Conservation (phyloP, 1,140 invertebrate species). For the Drosophila nikananu region DNA sequence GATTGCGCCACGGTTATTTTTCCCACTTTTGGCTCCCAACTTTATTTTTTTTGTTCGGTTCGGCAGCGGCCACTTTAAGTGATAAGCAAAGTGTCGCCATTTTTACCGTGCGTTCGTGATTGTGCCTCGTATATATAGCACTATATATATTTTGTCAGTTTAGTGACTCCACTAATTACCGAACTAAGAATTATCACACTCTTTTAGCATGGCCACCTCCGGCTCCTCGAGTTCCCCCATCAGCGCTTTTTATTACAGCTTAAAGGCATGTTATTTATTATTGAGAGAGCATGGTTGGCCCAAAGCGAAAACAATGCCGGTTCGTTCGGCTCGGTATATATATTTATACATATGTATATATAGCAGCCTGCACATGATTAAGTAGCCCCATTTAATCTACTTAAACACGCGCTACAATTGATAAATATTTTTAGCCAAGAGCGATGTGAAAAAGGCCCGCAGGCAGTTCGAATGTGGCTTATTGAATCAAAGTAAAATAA, state of each 20-base stretch:
- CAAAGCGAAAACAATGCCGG: conserved; percentile 20
- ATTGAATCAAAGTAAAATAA: neutral
- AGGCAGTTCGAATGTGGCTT: neutral
- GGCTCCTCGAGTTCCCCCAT: neutral
- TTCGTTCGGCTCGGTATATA: conserved; percentile 1
- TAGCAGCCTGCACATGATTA: conserved; percentile 41
- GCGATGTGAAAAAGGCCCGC: neutral
- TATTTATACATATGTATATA: conserved; percentile 6
- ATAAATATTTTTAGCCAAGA: conserved; percentile 48
- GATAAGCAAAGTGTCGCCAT: conserved; percentile 75
- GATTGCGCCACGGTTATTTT: conserved; percentile 45
- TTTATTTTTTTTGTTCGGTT: conserved; percentile 27
- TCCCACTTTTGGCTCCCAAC: conserved; percentile 29
- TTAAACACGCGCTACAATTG: conserved; percentile 63
- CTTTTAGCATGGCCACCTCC: neutral
- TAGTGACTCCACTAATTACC: conserved; percentile 73
- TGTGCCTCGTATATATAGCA: conserved; percentile 34
- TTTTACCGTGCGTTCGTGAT: conserved; percentile 37
- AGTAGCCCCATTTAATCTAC: conserved; percentile 66
- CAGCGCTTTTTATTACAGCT: conserved; percentile 43
- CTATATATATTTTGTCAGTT: conserved; percentile 46
- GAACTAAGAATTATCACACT: conserved; percentile 59
- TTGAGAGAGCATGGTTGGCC: conserved; percentile 39
- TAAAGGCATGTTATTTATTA: conserved; percentile 71
- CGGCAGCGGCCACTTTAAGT: conserved; percentile 68